phyloP scores from a whole-genome alignment of 2,113 vertebrate genomes.

The Climacteris rufus region DNA sequence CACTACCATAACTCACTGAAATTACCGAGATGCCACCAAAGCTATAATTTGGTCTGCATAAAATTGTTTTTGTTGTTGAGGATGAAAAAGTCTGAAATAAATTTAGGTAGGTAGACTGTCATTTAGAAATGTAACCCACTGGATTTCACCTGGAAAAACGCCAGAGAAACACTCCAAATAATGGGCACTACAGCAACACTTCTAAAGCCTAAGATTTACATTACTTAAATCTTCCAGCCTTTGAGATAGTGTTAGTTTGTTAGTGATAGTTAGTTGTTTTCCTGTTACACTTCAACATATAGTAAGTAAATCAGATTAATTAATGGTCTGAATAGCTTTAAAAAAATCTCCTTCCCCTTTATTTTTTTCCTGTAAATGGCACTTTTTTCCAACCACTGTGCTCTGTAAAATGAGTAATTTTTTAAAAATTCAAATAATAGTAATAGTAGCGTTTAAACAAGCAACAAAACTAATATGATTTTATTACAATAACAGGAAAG shows the following conservation, averaged over 20 bases:
- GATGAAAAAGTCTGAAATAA: background rate
- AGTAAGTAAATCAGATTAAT: background rate
- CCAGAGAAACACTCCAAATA: background rate
- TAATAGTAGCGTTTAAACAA: background rate
- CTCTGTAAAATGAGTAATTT: background rate
- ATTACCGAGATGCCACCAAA: background rate
- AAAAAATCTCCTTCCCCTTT: rapidly evolving
- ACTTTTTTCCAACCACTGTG: background rate
- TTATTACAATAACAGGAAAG: background rate
- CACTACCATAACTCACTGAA: background rate
- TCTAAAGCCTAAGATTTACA: background rate
- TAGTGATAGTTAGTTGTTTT: background rate
- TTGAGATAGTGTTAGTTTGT: background rate
- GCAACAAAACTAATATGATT: rapidly evolving
- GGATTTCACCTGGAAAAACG: background rate
- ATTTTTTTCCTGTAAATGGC: background rate
- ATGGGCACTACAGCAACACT: background rate
- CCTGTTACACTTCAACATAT: background rate
- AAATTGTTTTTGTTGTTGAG: background rate
- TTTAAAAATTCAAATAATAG: background rate
- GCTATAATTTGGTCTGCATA: background rate
- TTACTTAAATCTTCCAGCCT: background rate
- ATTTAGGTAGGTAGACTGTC: background rate
- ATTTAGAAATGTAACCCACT: background rate
- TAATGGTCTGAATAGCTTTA: background rate